Base-by-base conservation (phyloP, 2,888 invertebrate species). In the Thereva unica region DNA sequence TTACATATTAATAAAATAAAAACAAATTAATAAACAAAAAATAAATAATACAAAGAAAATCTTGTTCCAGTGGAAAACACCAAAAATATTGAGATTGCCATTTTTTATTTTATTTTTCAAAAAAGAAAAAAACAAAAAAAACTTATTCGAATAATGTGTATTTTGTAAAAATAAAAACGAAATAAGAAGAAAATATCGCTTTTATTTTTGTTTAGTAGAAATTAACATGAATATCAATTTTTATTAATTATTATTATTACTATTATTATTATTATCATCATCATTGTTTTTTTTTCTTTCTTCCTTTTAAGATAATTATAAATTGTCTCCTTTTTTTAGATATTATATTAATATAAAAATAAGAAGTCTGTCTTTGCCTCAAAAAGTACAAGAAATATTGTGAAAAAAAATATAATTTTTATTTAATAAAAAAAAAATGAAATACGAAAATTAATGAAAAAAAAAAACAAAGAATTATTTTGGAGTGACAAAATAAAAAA, bases 291-390 rank as follows among this genome's bases (percentile, higher is more conserved):
- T 2, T 23, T 23, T 23, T n/a, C n/a, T n/a, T n/a, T n/a, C n/a
- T n/a, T n/a, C n/a, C n/a, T n/a, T 9, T 49, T 45, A n/a, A 42
- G 7, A 6, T 49, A 12, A 12, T 38, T 45, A 47, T 49, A 49
- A 59, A 47, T 59, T 59, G 59, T 59, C 59, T 59, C 38, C 23
- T 23, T 23, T 23, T 23, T 23, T 23, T 59, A 59, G 59, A 59
- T 59, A 59, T 49, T 59, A 50, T 61, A 50, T 23, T 23, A 23
- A 23, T 23, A 23, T 23, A 23, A 23, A n/a, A 61, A 61, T 61
- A 61, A 61, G 61, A 61, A 61, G 61, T 61, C 61, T 61, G 61
- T 61, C 61, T 61, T 61, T 61, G 61, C 61, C 61, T 61, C 50
- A 42, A 50, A 42, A 61, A 61, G 61, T 61, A 61, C 61, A 61